Evolutionary conservation across 1,140 invertebrate genomes (phyloP).

Genomic region (Papilio aristodemus): DNA sequence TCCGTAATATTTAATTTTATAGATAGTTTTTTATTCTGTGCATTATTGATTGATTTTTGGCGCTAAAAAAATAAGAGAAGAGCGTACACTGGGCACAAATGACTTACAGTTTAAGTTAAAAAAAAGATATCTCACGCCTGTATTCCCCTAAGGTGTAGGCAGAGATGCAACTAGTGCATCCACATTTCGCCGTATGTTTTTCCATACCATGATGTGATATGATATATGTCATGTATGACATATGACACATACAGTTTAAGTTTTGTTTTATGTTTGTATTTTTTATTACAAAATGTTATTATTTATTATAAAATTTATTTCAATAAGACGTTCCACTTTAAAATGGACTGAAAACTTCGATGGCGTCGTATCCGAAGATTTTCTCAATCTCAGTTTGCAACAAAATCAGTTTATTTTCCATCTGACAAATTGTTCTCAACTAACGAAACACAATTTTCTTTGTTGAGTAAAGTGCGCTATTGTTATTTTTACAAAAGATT

Average conservation of each 20-base stretch:
- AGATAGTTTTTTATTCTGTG: too few relatives aligned
- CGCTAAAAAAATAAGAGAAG: too few relatives aligned
- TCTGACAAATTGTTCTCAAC: constrained; percentile 69
- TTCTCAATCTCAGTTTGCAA: constrained; percentile 73
- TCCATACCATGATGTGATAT: too few relatives aligned
- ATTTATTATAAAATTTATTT: constrained; percentile 38
- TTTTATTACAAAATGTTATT: background rate
- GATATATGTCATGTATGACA: too few relatives aligned
- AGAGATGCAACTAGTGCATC: too few relatives aligned
- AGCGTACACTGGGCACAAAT: too few relatives aligned
- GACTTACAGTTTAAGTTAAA: background rate
- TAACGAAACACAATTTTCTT: constrained; percentile 63
- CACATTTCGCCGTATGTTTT: too few relatives aligned
- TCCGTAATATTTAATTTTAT: too few relatives aligned
- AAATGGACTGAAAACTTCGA: constrained; percentile 51
- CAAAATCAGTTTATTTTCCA: constrained; percentile 73
- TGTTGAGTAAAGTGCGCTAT: constrained; percentile 53
- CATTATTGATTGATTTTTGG: too few relatives aligned
- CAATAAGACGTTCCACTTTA: constrained; percentile 56
- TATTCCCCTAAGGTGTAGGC: too few relatives aligned
- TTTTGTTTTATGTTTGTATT: background rate
- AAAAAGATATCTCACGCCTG: too few relatives aligned
- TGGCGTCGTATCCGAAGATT: constrained; percentile 54
- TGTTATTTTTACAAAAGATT: constrained; percentile 39
- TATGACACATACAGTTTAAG: too few relatives aligned